These are phyloP conservation scores for Apus apus DNA, from an alignment of 2,113 vertebrate genomes.

Conservation along the genomic window DNA sequence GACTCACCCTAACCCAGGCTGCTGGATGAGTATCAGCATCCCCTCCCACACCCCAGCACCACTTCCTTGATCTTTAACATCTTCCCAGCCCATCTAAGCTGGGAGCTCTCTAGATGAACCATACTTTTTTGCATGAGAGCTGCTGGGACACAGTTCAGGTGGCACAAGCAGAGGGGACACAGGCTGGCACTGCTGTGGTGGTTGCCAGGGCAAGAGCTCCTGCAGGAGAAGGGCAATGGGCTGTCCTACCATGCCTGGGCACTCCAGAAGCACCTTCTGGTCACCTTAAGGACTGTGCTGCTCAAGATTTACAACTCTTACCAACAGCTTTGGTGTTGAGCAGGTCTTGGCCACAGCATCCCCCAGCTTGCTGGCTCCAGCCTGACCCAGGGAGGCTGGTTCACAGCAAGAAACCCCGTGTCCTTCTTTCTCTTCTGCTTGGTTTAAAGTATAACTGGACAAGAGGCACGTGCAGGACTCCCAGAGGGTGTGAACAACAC, in stretches of 20 bases:
- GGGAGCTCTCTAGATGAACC: rapidly evolving
- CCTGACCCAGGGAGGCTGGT: background rate
- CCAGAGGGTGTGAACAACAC: background rate
- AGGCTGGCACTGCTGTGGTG: background rate
- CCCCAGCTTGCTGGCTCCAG: background rate
- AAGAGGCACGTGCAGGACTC: rapidly evolving
- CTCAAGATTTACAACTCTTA: background rate
- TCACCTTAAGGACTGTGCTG: background rate
- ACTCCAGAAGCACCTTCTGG: rapidly evolving
- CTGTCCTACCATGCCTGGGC: background rate
- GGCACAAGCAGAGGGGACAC: background rate
- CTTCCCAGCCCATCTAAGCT: background rate
- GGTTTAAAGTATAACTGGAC: background rate
- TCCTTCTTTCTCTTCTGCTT: background rate
- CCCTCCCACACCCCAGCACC: background rate
- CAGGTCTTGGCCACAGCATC: background rate
- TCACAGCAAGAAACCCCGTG: background rate
- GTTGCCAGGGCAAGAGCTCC: background rate
- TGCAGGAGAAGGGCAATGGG: background rate
- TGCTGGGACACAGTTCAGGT: background rate
- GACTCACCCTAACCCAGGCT: background rate
- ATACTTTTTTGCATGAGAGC: no score
- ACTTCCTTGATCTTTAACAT: background rate
- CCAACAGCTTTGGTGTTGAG: no score
- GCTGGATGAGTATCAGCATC: background rate